Evolutionary conservation across 1,140 invertebrate species (phyloP).

Genomic region (Drosophila auraria): DNA sequence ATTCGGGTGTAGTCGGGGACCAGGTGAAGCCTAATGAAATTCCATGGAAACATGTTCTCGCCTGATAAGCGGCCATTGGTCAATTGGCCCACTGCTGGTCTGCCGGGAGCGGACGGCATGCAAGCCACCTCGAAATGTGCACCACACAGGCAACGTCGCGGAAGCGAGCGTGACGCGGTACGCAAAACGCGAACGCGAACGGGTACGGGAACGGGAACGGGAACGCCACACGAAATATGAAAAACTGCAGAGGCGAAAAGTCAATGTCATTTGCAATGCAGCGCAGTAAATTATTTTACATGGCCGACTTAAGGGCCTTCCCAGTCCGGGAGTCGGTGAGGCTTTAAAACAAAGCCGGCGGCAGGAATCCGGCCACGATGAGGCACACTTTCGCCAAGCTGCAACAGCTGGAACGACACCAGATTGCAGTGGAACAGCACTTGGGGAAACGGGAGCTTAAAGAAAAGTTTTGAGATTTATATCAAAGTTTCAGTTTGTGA

Average conservation of each 20-base stretch:
- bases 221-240: conserved; percentile 50
- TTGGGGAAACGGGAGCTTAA: neutral
- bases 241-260: conserved; percentile 63
- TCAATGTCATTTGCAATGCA: conserved; percentile 73
- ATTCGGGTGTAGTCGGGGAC: neutral
- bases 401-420: conserved; percentile 2
- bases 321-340: neutral
- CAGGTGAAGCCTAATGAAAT: conserved; percentile 78
- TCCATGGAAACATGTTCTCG: conserved; percentile 83
- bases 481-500: neutral
- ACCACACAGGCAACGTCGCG: conserved; percentile 71
- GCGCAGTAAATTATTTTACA: conserved; percentile 69
- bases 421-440: conserved; percentile 19
- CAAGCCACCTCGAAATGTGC: conserved; percentile 71
- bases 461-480: too few relatives aligned
- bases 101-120: conserved; percentile 41
- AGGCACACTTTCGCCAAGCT: conserved; percentile 15
- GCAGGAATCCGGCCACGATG: neutral
- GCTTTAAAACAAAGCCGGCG: conserved; percentile 22
- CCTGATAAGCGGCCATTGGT: conserved; percentile 84
- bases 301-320: conserved; percentile 33
- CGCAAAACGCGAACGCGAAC: conserved; percentile 27
- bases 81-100: conserved; percentile 50
- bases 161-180: conserved; percentile 72
- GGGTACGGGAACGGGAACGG: conserved; percentile 9